These are phyloP conservation scores for Odontocolon sp. DNA, from an alignment of 2,888 invertebrate species.

Conservation along the genomic window DNA sequence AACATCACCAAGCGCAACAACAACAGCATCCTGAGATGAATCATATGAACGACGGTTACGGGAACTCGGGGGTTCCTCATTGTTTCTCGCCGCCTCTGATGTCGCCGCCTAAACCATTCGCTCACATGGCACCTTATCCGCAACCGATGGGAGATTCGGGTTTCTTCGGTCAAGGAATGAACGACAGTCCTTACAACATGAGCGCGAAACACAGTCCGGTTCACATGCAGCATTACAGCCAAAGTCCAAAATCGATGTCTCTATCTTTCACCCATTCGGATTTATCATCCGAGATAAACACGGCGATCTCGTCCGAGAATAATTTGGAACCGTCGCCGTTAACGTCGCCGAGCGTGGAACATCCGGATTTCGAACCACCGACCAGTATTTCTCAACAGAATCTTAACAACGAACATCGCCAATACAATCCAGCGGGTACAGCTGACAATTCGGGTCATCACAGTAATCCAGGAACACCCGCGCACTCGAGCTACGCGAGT, in stretches of 20 bases:
- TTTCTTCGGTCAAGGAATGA: constrained; percentile 75
- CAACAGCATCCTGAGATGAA: constrained; percentile 70
- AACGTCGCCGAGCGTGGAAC: constrained; percentile 86
- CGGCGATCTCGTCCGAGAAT: constrained; percentile 88
- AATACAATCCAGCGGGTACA: constrained; percentile 81
- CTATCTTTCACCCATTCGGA: constrained; percentile 87
- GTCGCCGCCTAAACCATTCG: constrained; percentile 78
- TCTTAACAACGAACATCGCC: constrained; percentile 81
- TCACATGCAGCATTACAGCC: constrained; percentile 80
- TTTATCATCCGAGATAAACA: constrained; percentile 89
- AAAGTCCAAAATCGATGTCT: constrained; percentile 80
- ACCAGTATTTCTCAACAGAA: constrained; percentile 82
- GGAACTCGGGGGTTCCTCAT: constrained; percentile 68
- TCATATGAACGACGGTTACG: constrained; percentile 75
- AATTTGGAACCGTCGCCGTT: constrained; percentile 85
- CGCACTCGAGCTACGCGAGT: constrained; percentile 74
- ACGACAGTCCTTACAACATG: constrained; percentile 77
- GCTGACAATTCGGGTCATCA: constrained; percentile 71
- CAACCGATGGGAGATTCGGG: constrained; percentile 74
- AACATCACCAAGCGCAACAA: constrained; percentile 67
- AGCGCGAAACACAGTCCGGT: constrained; percentile 80
- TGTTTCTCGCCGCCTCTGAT: constrained; percentile 78
- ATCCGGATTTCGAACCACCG: constrained; percentile 89
- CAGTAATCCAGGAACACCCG: constrained; percentile 75
- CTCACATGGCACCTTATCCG: constrained; percentile 79